A percentile compares a stretch with the other conserved stretches of the same genome.
Conservation (phyloP, 2,888 invertebrate species). For the Coenonympha arcania region DNA sequence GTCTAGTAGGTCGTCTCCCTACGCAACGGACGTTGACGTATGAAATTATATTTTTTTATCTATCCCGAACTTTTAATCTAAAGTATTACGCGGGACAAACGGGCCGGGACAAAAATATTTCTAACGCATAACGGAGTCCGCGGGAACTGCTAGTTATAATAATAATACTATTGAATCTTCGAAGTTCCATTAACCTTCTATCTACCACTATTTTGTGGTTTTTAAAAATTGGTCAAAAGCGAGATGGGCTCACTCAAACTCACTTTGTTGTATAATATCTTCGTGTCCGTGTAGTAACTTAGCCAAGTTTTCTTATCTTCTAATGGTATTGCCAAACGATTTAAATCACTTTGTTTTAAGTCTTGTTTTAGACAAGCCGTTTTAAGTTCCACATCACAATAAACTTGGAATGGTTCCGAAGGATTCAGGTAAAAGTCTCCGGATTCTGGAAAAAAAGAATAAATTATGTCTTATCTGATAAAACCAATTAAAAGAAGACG, state of each 20-base stretch:
- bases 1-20: no score
- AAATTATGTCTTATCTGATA: background rate
- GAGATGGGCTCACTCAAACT: background rate
- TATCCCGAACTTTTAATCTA: no score
- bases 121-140: no score
- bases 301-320: background rate
- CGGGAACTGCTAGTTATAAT: no score
- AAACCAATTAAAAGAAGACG: background rate
- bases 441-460: background rate
- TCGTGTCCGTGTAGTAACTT: background rate
- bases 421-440: background rate
- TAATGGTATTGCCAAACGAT: background rate
- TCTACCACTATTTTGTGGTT: no score
- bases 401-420: background rate
- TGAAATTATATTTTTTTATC: no score
- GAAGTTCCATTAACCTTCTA: no score
- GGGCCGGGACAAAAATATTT: no score
- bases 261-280: background rate
- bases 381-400: background rate
- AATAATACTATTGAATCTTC: no score
- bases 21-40: no score
- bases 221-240: no score
- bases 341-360: background rate
- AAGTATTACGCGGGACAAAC: no score
- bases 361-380: background rate